Conservation (phyloP, 1,140 invertebrate genomes). For the Drosophila lini region DNA sequence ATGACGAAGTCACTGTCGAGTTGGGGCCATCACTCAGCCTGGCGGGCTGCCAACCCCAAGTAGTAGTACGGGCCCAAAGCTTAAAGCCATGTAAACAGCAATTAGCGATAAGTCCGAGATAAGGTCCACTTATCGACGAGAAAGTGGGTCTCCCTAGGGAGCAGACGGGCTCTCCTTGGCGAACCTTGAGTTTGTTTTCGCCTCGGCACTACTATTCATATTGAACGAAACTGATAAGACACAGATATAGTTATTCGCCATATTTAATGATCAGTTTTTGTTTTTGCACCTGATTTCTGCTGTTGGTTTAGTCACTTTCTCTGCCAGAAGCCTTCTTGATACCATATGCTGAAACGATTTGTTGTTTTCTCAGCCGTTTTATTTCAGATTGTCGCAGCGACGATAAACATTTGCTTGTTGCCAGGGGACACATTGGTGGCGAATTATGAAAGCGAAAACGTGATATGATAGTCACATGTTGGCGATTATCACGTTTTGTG, state of each 20-base stretch:
- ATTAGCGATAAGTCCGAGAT: slow-evolving; percentile 25
- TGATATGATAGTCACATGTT: slow-evolving; percentile 58
- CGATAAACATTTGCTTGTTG: slow-evolving; percentile 38
- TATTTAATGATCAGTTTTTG: slow-evolving; percentile 4
- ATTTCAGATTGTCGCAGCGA: neutral
- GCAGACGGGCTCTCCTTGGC: slow-evolving; percentile 2
- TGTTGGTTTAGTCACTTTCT: neutral
- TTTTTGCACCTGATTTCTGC: slow-evolving; percentile 20
- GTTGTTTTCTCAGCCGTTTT: neutral
- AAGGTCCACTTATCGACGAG: slow-evolving; percentile 3
- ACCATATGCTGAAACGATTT: slow-evolving; percentile 24
- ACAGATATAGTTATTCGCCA: slow-evolving; percentile 10
- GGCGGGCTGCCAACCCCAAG: slow-evolving; percentile 4
- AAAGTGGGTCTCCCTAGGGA: slow-evolving; percentile 36
- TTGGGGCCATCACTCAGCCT: slow-evolving; percentile 25
- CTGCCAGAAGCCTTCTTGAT: neutral
- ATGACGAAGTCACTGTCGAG: slow-evolving; percentile 15
- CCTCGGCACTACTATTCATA: neutral
- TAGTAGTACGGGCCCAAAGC: neutral
- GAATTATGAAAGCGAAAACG: slow-evolving; percentile 41
- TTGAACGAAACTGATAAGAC: slow-evolving; percentile 37
- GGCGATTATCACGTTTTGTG: slow-evolving; percentile 55
- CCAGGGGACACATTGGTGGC: slow-evolving; percentile 8
- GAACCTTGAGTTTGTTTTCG: slow-evolving; percentile 24
- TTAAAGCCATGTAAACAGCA: slow-evolving; percentile 22